Evolutionary conservation across 2,113 vertebrate genomes (phyloP).

Genomic region (Donacobius atricapilla): DNA sequence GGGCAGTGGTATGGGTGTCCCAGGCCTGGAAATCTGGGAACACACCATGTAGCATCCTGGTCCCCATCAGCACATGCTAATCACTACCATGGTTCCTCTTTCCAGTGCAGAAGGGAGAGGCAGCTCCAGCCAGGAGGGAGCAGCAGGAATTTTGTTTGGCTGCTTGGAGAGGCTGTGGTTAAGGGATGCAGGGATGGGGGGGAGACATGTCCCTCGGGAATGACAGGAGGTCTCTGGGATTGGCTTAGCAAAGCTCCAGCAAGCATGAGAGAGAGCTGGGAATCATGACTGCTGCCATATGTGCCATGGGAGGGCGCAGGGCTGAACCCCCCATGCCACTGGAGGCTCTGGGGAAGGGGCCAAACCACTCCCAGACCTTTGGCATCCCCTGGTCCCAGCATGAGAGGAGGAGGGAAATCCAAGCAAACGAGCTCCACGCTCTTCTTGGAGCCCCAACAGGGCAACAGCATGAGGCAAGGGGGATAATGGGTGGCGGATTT

Average conservation of each 20-base stretch:
- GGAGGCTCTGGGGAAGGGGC: background rate
- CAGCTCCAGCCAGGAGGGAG: background rate
- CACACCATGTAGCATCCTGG: background rate
- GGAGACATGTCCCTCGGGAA: fast-evolving
- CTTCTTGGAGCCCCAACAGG: background rate
- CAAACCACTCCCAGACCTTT: fast-evolving
- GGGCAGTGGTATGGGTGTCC: background rate
- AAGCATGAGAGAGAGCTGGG: background rate
- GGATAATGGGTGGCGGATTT: fast-evolving
- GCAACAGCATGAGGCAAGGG: fast-evolving
- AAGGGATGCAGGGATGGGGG: background rate
- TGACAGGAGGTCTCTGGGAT: background rate
- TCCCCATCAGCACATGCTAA: background rate
- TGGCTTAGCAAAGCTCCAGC: background rate
- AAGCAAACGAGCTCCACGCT: fast-evolving
- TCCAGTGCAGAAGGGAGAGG: background rate
- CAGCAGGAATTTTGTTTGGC: background rate
- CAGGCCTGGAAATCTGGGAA: background rate
- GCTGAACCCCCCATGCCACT: background rate
- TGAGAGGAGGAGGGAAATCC: background rate
- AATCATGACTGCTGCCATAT: fast-evolving
- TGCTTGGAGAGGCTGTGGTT: background rate
- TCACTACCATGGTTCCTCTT: background rate
- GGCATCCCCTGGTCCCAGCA: background rate
- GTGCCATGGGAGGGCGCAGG: background rate